phyloP scores from a whole-genome alignment of 2,888 invertebrate genomes.

The Nomada fucata region DNA sequence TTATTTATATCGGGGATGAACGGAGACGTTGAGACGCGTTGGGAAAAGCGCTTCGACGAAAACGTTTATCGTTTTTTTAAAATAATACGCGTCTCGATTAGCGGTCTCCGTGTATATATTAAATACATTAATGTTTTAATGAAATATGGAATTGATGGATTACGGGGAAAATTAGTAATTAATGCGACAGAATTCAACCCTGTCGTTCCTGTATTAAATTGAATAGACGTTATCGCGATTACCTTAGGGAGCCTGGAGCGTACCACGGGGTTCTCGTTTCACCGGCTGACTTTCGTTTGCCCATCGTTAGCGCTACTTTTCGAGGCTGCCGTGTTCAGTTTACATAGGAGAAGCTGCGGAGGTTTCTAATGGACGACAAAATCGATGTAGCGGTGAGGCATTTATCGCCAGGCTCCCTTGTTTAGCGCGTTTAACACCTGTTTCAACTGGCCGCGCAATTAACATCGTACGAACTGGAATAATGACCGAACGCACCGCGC shows the following conservation, averaged over 20 bases:
- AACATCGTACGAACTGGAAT: constrained; percentile 68
- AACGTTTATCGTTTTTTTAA: too few species aligned
- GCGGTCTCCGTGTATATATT: too few species aligned
- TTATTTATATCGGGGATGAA: too few species aligned
- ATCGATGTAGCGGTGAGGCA: constrained; percentile 58
- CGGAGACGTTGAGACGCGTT: too few species aligned
- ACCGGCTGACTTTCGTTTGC: constrained; percentile 47
- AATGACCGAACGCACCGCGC: constrained; percentile 64
- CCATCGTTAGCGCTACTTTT: constrained; percentile 58
- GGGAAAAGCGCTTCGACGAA: too few species aligned
- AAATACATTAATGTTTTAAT: too few species aligned
- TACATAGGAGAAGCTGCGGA: constrained; percentile 42
- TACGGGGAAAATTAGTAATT: too few species aligned
- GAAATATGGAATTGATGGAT: too few species aligned
- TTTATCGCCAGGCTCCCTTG: constrained; percentile 72
- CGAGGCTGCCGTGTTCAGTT: constrained; percentile 37
- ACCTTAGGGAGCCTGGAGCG: not conserved
- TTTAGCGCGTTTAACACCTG: constrained; percentile 76
- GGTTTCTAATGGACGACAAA: constrained; percentile 66
- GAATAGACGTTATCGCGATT: not conserved
- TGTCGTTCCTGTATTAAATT: not conserved
- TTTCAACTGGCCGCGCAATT: constrained; percentile 73
- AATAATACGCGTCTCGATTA: too few species aligned
- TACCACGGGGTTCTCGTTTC: constrained; percentile 24
- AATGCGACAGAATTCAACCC: too few species aligned